phyloP scores from a whole-genome alignment of 2,113 vertebrate genomes.

The Eurystomus gularis region DNA sequence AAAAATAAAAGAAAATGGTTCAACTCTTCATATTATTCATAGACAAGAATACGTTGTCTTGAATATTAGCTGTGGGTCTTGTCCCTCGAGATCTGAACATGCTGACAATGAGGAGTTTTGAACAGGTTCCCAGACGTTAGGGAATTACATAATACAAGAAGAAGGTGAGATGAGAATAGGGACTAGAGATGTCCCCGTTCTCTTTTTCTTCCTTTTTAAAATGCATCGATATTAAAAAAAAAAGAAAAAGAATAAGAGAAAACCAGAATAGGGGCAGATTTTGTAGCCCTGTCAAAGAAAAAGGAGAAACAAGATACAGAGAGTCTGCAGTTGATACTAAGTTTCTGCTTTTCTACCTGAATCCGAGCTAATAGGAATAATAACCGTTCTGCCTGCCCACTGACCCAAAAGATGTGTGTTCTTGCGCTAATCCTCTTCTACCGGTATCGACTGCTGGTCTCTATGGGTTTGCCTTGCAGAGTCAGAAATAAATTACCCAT shows the following conservation, averaged over 20 bases:
- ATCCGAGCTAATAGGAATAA: slow-evolving; percentile 14
- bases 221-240: background rate
- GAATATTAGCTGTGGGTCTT: background rate
- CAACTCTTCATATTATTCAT: background rate
- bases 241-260: no score
- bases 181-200: background rate
- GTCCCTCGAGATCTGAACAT: background rate
- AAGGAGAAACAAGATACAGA: background rate
- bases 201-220: background rate
- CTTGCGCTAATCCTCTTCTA: background rate
- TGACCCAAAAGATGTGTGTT: background rate
- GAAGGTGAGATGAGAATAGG: slow-evolving; percentile 30
- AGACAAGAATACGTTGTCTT: background rate
- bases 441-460: slow-evolving; percentile 4
- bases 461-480: background rate
- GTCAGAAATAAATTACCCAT: slow-evolving; percentile 28
- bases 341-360: background rate
- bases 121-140: background rate
- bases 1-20: background rate
- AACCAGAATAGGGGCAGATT: background rate
- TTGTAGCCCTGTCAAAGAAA: background rate
- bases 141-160: background rate
- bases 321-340: background rate
- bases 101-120: background rate
- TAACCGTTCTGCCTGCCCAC: background rate